A percentile compares a stretch with the other conserved stretches of the same genome.
Conservation (phyloP, 2,797 vertebrate genomes). For the Remorina albescens region DNA sequence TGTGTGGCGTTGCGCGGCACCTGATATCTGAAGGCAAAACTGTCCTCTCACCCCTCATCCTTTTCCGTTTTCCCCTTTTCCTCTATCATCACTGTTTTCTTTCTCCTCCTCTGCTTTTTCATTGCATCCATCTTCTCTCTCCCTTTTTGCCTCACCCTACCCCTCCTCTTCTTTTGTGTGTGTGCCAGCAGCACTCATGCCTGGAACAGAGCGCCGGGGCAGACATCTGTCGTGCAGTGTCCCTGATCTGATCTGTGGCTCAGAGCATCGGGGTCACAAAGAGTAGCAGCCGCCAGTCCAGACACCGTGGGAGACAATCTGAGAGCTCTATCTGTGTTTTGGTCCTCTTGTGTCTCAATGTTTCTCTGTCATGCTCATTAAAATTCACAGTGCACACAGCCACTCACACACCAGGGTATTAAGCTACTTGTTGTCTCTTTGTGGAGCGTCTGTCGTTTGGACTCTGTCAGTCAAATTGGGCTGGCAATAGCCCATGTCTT, state of each 20-base stretch:
- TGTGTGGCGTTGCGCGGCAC: slow-evolving; percentile 51
- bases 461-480: slow-evolving; percentile 45
- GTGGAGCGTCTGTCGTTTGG: slow-evolving; percentile 60
- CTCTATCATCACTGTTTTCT: slow-evolving; percentile 19
- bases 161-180: slow-evolving; percentile 49
- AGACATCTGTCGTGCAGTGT: slow-evolving; percentile 82
- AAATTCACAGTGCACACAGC: slow-evolving; percentile 49
- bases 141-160: background rate
- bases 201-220: slow-evolving; percentile 77
- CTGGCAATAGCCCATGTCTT: slow-evolving; percentile 53
- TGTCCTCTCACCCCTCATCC: background rate
- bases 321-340: slow-evolving; percentile 41
- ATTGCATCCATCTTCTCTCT: slow-evolving; percentile 36
- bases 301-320: slow-evolving; percentile 52
- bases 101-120: slow-evolving; percentile 16
- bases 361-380: slow-evolving; percentile 49
- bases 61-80: slow-evolving; percentile 4
- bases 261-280: slow-evolving; percentile 72
- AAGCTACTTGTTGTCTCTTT: slow-evolving; percentile 73
- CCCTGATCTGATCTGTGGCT: slow-evolving; percentile 80
- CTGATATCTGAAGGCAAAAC: slow-evolving; percentile 35
- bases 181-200: slow-evolving; percentile 76
- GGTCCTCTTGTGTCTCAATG: slow-evolving; percentile 8
- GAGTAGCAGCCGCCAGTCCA: slow-evolving; percentile 72
- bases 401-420: slow-evolving; percentile 34